Evolutionary conservation across 2,113 vertebrate species (phyloP).

Genomic region (Vidua macroura): DNA sequence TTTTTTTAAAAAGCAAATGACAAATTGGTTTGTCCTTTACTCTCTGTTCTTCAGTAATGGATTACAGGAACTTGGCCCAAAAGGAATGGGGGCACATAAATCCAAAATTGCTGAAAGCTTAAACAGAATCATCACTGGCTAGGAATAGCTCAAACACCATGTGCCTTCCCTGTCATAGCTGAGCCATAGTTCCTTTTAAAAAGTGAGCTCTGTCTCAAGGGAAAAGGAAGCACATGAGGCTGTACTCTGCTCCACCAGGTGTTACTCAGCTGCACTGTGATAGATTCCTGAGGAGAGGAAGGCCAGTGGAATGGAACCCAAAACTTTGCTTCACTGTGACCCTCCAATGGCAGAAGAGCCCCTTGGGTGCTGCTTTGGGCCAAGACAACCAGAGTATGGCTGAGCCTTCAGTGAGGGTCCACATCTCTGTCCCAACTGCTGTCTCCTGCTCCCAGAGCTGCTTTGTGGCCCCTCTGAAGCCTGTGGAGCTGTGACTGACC

Average conservation of each 20-base stretch:
- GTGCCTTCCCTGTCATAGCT: background rate
- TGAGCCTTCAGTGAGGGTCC: background rate
- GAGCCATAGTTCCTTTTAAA: background rate
- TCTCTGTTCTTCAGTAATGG: background rate
- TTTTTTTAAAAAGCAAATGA: background rate
- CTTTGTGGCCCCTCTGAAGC: background rate
- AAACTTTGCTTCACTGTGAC: background rate
- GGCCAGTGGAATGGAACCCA: background rate
- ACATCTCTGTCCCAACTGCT: background rate
- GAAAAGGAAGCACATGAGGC: background rate
- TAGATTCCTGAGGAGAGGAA: background rate
- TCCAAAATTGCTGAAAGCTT: background rate
- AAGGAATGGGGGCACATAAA: background rate
- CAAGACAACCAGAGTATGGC: background rate
- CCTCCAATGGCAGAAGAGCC: background rate
- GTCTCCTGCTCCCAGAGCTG: background rate
- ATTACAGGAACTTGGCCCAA: background rate
- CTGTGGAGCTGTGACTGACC: background rate
- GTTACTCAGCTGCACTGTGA: background rate
- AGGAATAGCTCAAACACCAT: fast-evolving
- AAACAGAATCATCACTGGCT: background rate
- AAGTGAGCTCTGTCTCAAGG: background rate
- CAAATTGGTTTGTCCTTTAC: background rate
- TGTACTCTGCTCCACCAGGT: background rate
- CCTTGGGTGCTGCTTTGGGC: background rate